Evolutionary conservation across 2,797 vertebrate species (phyloP), one percentile per base, ranked within the genome.

Genomic region (Melanotaenia trifasciata): DNA sequence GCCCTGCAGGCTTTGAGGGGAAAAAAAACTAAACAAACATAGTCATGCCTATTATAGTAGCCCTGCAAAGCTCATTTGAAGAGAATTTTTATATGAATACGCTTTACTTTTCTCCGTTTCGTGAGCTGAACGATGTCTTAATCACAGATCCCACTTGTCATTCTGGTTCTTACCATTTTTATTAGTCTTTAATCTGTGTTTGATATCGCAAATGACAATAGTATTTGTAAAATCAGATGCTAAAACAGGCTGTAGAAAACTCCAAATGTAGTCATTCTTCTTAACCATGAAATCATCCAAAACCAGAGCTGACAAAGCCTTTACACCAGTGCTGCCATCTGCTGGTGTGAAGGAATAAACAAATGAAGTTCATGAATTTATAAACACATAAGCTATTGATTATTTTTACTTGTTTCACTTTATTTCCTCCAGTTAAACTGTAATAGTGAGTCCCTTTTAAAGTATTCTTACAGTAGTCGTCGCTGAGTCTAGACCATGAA

Each of bases 281-380:
- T 66, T 16, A 18, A 20, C 18, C 43, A 45, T 45, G 16, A 45
- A 20, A 12, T 20, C 22, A 26, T 16, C 35, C 8, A 68, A 67
- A 58, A 65, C 54, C n/a, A 80, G 35, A 4, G 3, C 22, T 3
- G 40, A 4, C 20, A 51, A 68, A 6, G 47, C 32, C 1, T 13
- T 58, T 18, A 6, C 58, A 38, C 47, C 43, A 79, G 76, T 83
- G 74, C 86, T 90, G 88, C 89, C 91, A 74, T 53, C 91, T 91
- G 64, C 78, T 92, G 92, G 89, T 75, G 1, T 4, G 13, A 64
- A 14, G 2, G 4, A 12, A 51, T 33, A 20, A 64, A 2, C 32
- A 47, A 72, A 40, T 2, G 32, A 45, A 28, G 24, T 61, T 50
- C 5, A 60, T 50, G 30, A 28, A 6, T 5, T 12, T 14, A 62